Base-by-base conservation (phyloP, 2,113 vertebrate genomes). In the Acinonyx jubatus region DNA sequence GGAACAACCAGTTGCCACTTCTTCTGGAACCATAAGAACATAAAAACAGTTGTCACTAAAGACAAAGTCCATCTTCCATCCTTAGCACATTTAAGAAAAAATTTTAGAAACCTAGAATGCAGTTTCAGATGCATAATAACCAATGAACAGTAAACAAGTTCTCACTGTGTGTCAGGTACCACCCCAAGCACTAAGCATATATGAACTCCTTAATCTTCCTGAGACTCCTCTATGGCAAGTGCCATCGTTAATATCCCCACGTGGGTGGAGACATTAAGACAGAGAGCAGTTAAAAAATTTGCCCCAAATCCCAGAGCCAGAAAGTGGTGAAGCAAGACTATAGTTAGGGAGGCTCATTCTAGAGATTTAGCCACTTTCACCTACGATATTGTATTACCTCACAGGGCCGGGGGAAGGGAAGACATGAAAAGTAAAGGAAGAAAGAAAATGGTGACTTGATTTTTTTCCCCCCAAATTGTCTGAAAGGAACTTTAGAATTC, bases 81-180 rank as follows among this genome's bases (percentile, higher is more conserved):
- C 57, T 87, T 93, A 87, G 33, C 87, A 96, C 21, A 41, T 41
- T 91, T 21, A 55, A 93, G 52, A 97, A 89, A 92, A 68, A 38
- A 19, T 1, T 41, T 89, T 3, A 23, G 45, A 36, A 36, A 88
- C 11, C 79, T 79, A 69, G 61, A 89, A 84, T 65, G 78, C 38
- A 45, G 61, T 83, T 88, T 92, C 57, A 92, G 78, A 83, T 76
- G 61, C 48, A 66, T 48, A 29, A 65, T 81, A 83, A 80, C 31
- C 31, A 84, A 66, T 36, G 65, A 66, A 27, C 16, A 85, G 31
- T 57, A 85, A 92, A 68, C 33, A 36, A 81, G 19, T 74, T 48
- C 13, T 9, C 36, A 55, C 23, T 68, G 16, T n/a, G 74, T 74
- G 65, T 41, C 52, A 80, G 29, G n/a, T 9, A 73, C 45, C 68